Evolutionary conservation across 2,797 vertebrate species (phyloP).

Genomic region (Xiphophorus birchmanni): DNA sequence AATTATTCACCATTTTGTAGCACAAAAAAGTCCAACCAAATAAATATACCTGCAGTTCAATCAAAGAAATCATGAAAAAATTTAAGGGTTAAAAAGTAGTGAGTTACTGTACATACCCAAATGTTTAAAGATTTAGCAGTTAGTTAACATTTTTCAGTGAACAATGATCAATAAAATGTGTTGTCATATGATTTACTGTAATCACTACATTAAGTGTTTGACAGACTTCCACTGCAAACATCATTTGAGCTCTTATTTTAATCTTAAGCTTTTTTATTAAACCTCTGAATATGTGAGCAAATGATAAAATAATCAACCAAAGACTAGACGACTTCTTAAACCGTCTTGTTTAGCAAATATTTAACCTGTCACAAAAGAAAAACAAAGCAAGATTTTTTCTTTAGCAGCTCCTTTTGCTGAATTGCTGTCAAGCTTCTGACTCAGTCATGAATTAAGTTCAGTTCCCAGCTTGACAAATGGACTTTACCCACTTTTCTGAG

Average conservation of each 20-base stretch:
- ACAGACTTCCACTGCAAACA: background rate
- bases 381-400: background rate
- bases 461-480: conserved; percentile 28
- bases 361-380: background rate
- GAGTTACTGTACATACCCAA: background rate
- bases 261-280: conserved; percentile 1
- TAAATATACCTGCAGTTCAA: too few species aligned
- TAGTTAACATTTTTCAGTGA: background rate
- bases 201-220: background rate
- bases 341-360: conserved; percentile 8
- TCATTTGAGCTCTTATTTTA: background rate
- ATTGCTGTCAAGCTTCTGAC: conserved; percentile 4
- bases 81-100: too few species aligned
- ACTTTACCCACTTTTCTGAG: conserved; percentile 41
- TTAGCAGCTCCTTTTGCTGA: background rate
- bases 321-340: conserved; percentile 5
- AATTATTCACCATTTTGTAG: background rate
- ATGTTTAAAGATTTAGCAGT: background rate
- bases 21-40: background rate
- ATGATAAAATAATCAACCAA: conserved; percentile 56
- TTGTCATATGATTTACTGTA: background rate
- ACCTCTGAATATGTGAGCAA: conserved; percentile 9
- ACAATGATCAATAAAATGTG: background rate
- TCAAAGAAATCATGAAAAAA: too few species aligned
- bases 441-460: conserved; percentile 21